Percentiles rank a stretch among this genome's conserved stretches.
phyloP scores from a whole-genome alignment of 1,140 invertebrate species.

The Drosophila tristis region DNA sequence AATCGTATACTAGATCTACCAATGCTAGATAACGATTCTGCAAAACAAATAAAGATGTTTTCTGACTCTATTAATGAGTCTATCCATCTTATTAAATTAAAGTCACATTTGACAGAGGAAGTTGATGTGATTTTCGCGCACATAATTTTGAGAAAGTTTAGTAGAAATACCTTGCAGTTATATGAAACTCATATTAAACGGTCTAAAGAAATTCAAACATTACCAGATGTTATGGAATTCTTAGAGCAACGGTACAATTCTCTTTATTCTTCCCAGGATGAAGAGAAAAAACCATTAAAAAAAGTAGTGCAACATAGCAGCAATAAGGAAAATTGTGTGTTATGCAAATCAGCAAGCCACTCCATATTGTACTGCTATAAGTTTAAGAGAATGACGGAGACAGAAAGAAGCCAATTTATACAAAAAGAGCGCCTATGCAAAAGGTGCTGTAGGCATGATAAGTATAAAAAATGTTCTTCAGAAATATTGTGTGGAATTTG shows the following conservation, averaged over 20 bases:
- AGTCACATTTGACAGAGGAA: not conserved
- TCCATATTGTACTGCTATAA: too few species aligned
- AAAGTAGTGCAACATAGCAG: too few species aligned
- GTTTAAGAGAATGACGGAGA: too few species aligned
- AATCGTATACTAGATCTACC: conserved; percentile 11
- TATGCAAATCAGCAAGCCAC: too few species aligned
- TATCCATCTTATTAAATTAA: not conserved
- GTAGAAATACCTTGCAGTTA: not conserved
- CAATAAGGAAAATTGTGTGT: too few species aligned
- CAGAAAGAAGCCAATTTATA: too few species aligned
- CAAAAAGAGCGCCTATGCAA: too few species aligned
- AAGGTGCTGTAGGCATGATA: too few species aligned
- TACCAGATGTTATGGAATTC: not conserved
- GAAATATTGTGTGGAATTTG: too few species aligned
- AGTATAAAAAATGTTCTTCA: too few species aligned
- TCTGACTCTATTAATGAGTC: not conserved
- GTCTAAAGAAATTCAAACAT: not conserved
- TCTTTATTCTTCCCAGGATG: too few species aligned
- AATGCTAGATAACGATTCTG: not conserved
- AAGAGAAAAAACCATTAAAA: too few species aligned
- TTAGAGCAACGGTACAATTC: not conserved
- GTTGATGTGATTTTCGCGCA: conserved; percentile 10
- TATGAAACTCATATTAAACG: conserved; percentile 2
- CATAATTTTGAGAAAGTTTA: not conserved
- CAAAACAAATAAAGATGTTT: not conserved